These are phyloP conservation scores for Ditylenchus weischeri DNA, from an alignment of 2,888 invertebrate genomes.

Conservation along the genomic window DNA sequence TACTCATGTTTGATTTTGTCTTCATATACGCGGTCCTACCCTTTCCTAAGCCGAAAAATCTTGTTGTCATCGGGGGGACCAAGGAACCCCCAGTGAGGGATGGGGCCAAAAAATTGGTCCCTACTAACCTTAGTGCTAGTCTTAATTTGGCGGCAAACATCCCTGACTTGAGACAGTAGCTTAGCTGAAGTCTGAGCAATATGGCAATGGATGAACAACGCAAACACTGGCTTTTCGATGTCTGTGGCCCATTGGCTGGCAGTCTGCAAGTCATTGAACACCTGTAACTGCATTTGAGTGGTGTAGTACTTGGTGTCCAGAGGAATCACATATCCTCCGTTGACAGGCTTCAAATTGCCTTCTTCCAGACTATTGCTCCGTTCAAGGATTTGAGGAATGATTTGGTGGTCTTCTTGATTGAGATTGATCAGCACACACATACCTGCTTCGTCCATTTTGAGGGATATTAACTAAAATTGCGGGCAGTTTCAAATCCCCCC, in stretches of 20 bases:
- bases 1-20: no score
- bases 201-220: neutral
- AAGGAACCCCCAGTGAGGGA: no score
- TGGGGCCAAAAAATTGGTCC: no score
- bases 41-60: no score
- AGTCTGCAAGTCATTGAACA: neutral
- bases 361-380: constrained; percentile 1
- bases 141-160: neutral
- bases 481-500: no score
- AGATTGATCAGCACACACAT: neutral
- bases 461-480: no score
- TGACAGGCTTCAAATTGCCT: neutral
- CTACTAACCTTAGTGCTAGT: no score
- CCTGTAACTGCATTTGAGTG: neutral
- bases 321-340: constrained; percentile 1
- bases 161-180: constrained; percentile 5
- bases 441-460: neutral
- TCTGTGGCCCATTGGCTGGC: neutral
- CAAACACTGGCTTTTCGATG: neutral
- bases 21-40: no score
- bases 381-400: neutral
- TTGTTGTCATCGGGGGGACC: no score
- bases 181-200: constrained; percentile 1
- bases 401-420: neutral
- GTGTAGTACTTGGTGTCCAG: constrained; percentile 27